These are phyloP conservation scores for Aleadryas rufinucha DNA, from an alignment of 2,113 vertebrate genomes.

Conservation along the genomic window DNA sequence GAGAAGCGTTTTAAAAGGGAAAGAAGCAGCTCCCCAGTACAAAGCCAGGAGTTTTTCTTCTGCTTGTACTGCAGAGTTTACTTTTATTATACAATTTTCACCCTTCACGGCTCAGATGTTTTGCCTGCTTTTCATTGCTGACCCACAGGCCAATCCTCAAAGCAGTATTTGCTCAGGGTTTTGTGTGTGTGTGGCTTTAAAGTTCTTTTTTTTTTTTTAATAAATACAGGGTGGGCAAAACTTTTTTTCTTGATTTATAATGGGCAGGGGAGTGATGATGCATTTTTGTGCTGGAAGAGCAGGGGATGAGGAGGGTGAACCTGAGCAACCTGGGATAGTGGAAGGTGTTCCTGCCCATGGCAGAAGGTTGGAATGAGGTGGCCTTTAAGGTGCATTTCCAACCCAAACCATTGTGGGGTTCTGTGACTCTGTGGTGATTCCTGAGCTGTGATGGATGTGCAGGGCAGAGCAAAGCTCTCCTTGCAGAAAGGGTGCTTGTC, in stretches of 20 bases:
- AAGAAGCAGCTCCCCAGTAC: background rate
- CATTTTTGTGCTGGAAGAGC: background rate
- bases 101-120: background rate
- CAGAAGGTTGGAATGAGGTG: background rate
- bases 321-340: background rate
- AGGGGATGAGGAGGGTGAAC: background rate
- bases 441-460: accelerated
- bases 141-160: background rate
- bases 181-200: background rate
- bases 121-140: background rate
- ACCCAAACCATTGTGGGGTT: background rate
- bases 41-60: background rate
- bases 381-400: background rate
- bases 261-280: accelerated
- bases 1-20: background rate
- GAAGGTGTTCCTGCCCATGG: background rate
- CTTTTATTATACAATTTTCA: background rate
- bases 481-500: background rate
- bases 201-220: background rate
- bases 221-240: background rate
- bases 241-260: background rate
- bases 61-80: background rate
- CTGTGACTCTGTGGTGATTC: background rate
- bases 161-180: constrained; percentile 7
- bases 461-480: background rate